Percentiles rank a stretch among this genome's conserved stretches.
These are phyloP conservation scores for Trypoxylus dichotomus DNA, from an alignment of 1,140 invertebrate genomes.

Conservation along the genomic window DNA sequence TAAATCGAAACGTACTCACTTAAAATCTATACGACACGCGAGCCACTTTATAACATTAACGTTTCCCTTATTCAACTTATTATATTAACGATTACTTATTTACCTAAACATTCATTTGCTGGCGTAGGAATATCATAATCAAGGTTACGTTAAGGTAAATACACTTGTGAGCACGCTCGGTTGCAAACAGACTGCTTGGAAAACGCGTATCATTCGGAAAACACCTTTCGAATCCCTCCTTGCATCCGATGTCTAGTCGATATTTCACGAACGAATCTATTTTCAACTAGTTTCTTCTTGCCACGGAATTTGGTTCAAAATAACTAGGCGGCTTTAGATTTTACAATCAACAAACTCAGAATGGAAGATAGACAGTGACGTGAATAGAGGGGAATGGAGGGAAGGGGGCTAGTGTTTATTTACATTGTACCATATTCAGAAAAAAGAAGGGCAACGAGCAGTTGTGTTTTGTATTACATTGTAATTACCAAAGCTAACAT, in stretches of 20 bases:
- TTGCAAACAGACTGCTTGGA: background rate
- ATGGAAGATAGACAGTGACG: slow-evolving; percentile 35
- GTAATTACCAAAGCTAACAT: background rate
- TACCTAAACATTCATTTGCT: slow-evolving; percentile 36
- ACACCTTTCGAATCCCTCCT: too few relatives aligned
- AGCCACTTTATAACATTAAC: background rate
- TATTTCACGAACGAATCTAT: background rate
- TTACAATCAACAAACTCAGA: slow-evolving; percentile 36
- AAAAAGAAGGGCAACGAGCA: background rate
- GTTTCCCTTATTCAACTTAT: background rate
- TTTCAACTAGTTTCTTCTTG: background rate
- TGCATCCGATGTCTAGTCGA: background rate
- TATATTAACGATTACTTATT: background rate
- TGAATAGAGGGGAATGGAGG: background rate
- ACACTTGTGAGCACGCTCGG: background rate
- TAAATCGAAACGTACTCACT: background rate
- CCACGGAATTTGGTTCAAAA: background rate
- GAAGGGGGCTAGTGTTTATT: slow-evolving; percentile 37
- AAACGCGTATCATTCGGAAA: background rate
- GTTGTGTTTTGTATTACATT: too few relatives aligned
- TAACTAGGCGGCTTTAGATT: slow-evolving; percentile 5
- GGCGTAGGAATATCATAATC: slow-evolving; percentile 38
- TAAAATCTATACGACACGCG: background rate
- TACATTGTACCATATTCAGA: slow-evolving; percentile 31
- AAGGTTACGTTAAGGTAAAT: slow-evolving; percentile 38